These are phyloP conservation scores for Capitulum mitella DNA, from an alignment of 2,888 invertebrate genomes.

Conservation along the genomic window DNA sequence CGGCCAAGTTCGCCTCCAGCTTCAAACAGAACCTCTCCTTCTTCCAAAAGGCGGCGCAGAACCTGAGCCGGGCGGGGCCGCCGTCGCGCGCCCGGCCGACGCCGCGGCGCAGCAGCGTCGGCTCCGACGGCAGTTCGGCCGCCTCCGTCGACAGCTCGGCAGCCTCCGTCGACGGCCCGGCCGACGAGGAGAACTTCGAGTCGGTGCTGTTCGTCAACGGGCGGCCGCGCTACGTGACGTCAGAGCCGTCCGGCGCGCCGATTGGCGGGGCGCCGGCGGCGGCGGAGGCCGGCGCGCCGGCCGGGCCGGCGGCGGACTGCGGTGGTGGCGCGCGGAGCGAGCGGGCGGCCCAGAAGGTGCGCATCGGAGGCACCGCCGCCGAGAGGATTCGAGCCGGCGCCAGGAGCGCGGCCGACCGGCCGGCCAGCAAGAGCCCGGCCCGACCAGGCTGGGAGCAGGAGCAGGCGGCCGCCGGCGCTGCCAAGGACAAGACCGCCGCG, in stretches of 20 bases:
- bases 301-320: neutral
- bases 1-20: neutral
- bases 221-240: conserved; percentile 33
- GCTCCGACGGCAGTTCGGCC: conserved; percentile 11
- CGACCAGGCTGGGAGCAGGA: neutral
- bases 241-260: neutral
- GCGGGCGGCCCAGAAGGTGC: neutral
- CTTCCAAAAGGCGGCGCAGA: conserved; percentile 10
- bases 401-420: neutral
- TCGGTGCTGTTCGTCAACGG: conserved; percentile 36
- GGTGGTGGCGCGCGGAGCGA: neutral
- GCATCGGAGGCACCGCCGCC: neutral
- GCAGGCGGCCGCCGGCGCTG: neutral
- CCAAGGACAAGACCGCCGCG: neutral
- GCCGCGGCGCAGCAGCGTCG: neutral
- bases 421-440: neutral
- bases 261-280: conserved; percentile 6
- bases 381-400: neutral
- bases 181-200: conserved; percentile 35
- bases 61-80: neutral
- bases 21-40: conserved; percentile 14
- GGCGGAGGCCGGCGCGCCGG: neutral
- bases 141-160: neutral
- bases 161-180: neutral
- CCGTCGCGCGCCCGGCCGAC: neutral